Percentiles rank a stretch among this genome's conserved stretches.
Evolutionary conservation across 2,113 vertebrate genomes (phyloP).

Genomic region (Pachyramphus minor): DNA sequence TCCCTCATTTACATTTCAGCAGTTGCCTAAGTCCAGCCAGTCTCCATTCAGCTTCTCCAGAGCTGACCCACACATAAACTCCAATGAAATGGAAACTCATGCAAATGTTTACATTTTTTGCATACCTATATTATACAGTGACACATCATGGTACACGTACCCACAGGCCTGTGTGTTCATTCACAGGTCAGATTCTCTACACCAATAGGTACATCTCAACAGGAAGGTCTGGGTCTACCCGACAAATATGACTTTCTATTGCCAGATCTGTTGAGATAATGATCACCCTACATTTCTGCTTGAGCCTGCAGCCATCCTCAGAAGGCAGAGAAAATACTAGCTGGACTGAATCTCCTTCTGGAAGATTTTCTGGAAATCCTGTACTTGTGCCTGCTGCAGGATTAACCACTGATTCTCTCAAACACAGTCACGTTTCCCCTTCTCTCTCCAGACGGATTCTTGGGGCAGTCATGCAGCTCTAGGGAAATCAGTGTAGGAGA

Average conservation of each 20-base stretch:
- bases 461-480: not conserved
- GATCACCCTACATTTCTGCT: not conserved
- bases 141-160: not conserved
- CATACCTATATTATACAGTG: not conserved
- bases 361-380: not conserved
- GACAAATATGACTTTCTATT: not conserved
- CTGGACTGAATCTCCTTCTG: not conserved
- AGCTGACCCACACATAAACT: not conserved
- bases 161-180: not conserved
- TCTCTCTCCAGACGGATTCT: not conserved
- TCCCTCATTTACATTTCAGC: not conserved
- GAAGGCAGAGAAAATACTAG: not conserved
- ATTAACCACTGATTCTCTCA: not conserved
- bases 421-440: not conserved
- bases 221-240: not conserved
- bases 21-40: not conserved
- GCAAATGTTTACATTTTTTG: not conserved
- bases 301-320: not conserved
- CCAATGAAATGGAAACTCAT: not conserved
- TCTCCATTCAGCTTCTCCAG: not conserved
- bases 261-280: not conserved
- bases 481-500: not conserved
- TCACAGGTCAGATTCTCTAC: not conserved
- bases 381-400: not conserved
- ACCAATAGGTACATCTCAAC: not conserved